These are phyloP conservation scores for Lepetodrilus schrolli DNA, from an alignment of 2,888 invertebrate species.

Conservation along the genomic window DNA sequence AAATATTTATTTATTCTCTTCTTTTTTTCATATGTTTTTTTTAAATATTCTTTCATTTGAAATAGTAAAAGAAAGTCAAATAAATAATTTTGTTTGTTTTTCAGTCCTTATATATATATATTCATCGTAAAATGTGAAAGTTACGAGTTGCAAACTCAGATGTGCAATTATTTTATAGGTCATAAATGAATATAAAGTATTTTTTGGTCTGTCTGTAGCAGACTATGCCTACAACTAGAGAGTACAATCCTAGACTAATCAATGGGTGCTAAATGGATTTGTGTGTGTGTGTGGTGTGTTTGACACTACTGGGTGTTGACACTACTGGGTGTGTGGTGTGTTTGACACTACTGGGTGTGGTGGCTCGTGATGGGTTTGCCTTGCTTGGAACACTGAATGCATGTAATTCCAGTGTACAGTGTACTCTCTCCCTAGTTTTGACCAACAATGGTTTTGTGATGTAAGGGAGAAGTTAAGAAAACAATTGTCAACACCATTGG, in stretches of 20 bases:
- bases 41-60: not conserved
- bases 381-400: no score
- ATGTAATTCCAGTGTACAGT: slow-evolving; percentile 6
- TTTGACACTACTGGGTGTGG: no score
- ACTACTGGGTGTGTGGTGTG: no score
- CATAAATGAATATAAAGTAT: no score
- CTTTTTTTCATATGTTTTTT: not conserved
- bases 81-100: not conserved
- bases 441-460: not conserved
- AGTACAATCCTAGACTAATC: not conserved
- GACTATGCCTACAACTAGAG: no score
- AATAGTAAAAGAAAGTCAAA: not conserved
- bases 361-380: no score
- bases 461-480: not conserved
- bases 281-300: no score
- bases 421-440: not conserved
- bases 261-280: not conserved
- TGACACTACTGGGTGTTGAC: no score
- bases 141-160: not conserved
- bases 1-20: not conserved
- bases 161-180: no score
- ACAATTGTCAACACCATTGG: not conserved
- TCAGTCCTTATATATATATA: not conserved
- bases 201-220: no score
- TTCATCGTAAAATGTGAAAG: not conserved